phyloP scores from a whole-genome alignment of 2,797 vertebrate genomes.

The Chromobotia macracanthus region DNA sequence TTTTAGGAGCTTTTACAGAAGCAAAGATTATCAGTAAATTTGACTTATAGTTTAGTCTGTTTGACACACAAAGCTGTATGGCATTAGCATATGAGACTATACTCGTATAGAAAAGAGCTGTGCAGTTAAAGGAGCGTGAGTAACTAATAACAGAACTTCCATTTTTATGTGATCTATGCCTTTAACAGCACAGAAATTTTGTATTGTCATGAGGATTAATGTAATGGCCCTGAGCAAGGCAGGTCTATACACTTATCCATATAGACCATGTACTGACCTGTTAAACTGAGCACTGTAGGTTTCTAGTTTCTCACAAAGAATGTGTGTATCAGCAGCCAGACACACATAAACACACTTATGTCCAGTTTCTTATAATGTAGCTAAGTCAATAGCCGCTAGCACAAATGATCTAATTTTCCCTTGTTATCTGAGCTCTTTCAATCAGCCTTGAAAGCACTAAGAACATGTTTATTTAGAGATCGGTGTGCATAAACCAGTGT shows the following conservation, averaged over 20 bases:
- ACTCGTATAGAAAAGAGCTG: too few species aligned
- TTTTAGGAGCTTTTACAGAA: too few species aligned
- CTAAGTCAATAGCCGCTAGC: conserved; percentile 36
- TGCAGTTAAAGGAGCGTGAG: too few species aligned
- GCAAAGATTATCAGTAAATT: too few species aligned
- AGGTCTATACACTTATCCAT: conserved; percentile 42
- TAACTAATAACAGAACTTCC: too few species aligned
- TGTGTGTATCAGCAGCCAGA: conserved; percentile 44
- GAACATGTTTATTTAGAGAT: conserved; percentile 37
- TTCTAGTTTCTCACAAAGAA: conserved; percentile 50
- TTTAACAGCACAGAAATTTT: neutral
- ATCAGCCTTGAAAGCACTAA: conserved; percentile 35
- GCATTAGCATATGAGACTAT: too few species aligned
- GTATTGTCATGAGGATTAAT: conserved; percentile 8
- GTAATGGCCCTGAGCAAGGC: conserved; percentile 31
- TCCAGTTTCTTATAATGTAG: conserved; percentile 23
- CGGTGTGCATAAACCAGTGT: neutral
- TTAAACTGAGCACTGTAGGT: conserved; percentile 51
- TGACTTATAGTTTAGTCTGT: too few species aligned
- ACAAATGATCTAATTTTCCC: conserved; percentile 49
- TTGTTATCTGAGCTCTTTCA: conserved; percentile 36
- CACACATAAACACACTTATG: conserved; percentile 36
- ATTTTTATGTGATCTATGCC: neutral
- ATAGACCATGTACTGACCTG: conserved; percentile 55
- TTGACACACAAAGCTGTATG: too few species aligned